Evolutionary conservation across 2,888 invertebrate species (phyloP).

Genomic region (Andrena hattorfiana): DNA sequence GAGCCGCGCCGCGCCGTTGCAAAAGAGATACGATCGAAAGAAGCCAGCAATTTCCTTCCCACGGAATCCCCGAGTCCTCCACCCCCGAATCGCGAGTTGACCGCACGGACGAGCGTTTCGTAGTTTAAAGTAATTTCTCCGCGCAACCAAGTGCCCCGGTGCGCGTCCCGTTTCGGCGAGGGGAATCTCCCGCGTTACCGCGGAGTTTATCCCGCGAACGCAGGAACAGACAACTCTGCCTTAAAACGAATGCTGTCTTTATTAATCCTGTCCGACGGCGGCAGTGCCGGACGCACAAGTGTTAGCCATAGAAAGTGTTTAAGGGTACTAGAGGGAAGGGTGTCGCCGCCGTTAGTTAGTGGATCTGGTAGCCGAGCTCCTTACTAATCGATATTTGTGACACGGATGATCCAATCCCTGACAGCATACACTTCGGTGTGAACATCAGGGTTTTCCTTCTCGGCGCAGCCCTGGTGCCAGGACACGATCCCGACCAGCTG

Average conservation of each 20-base stretch:
- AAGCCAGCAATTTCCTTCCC: too few relatives aligned
- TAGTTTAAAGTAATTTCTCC: background rate
- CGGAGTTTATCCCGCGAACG: background rate
- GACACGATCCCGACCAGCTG: conserved; percentile 78
- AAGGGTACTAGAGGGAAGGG: background rate
- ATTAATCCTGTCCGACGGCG: background rate
- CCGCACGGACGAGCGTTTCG: background rate
- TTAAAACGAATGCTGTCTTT: background rate
- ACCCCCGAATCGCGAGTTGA: background rate
- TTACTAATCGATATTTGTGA: conserved; percentile 31
- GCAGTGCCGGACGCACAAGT: background rate
- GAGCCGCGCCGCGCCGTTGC: too few relatives aligned
- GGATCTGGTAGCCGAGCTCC: too few relatives aligned
- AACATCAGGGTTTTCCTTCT: conserved; percentile 84
- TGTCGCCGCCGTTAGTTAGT: background rate
- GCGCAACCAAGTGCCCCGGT: background rate
- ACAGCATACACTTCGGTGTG: conserved; percentile 86
- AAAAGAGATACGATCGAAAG: too few relatives aligned
- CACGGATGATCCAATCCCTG: conserved; percentile 81
- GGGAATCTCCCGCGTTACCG: background rate
- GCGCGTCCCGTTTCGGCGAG: background rate
- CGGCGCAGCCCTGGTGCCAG: conserved; percentile 87
- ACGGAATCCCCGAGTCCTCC: background rate
- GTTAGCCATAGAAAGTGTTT: background rate
- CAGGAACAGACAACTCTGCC: background rate